Evolutionary conservation across 2,113 vertebrate genomes (phyloP).

Genomic region (Gopherus evgoodei): DNA sequence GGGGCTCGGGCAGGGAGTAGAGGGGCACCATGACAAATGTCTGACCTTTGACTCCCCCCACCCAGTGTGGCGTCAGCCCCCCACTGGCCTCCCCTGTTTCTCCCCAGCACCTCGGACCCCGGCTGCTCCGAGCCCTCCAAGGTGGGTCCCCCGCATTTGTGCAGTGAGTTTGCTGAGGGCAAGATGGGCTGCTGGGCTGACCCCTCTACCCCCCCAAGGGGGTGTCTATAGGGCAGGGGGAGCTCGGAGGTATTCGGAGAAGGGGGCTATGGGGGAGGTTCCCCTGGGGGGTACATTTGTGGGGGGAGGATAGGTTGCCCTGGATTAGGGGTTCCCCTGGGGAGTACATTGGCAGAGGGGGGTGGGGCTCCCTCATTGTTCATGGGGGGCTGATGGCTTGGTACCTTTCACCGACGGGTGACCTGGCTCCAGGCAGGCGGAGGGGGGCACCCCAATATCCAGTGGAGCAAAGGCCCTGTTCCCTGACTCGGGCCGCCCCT

Average conservation of each 20-base stretch:
- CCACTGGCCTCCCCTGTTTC: neutral
- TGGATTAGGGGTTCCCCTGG: slow-evolving; percentile 8
- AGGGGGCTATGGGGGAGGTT: neutral
- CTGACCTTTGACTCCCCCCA: neutral
- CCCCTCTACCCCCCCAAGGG: neutral
- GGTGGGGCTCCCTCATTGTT: neutral
- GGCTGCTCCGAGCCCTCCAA: neutral
- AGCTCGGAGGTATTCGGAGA: neutral
- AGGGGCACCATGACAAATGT: neutral
- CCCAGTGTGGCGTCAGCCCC: neutral
- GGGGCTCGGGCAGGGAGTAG: neutral
- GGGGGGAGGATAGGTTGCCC: slow-evolving; percentile 22
- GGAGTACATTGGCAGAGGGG: neutral
- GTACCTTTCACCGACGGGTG: slow-evolving; percentile 24
- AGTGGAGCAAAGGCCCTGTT: neutral
- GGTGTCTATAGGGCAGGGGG: too few species aligned
- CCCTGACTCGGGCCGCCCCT: neutral
- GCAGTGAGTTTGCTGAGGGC: neutral
- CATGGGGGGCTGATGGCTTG: neutral
- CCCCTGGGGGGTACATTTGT: neutral
- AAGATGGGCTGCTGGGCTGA: neutral
- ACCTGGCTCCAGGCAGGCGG: neutral
- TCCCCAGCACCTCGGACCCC: neutral
- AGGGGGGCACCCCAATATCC: neutral
- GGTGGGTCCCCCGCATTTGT: neutral